These are phyloP conservation scores for Diabrotica undecimpunctata DNA, from an alignment of 1,140 invertebrate genomes.

Conservation along the genomic window DNA sequence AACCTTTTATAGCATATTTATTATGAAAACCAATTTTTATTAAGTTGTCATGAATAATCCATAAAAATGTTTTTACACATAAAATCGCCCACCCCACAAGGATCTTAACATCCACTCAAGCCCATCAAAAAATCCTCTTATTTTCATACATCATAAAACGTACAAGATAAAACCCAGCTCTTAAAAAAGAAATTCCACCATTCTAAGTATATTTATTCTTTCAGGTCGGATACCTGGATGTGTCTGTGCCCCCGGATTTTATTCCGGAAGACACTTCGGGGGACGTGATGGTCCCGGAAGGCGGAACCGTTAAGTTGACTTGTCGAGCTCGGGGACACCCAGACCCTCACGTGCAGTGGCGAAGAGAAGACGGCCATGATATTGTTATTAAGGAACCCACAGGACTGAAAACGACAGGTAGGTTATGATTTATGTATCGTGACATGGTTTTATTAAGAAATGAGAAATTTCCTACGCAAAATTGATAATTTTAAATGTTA, in stretches of 20 bases:
- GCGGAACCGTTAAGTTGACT: conserved; percentile 62
- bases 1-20: too few species aligned
- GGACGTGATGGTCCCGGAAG: conserved; percentile 78
- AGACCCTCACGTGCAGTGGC: conserved; percentile 79
- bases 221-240: conserved; percentile 75
- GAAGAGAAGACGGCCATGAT: conserved; percentile 75
- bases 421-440: not conserved
- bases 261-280: conserved; percentile 75
- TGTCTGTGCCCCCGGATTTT: conserved; percentile 82
- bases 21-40: too few species aligned
- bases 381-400: conserved; percentile 60
- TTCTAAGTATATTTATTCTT: conserved; percentile 33
- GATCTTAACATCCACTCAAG: too few species aligned
- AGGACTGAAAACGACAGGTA: conserved; percentile 36
- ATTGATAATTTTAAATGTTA: too few species aligned
- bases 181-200: not conserved
- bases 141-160: too few species aligned
- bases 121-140: too few species aligned
- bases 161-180: too few species aligned
- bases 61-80: too few species aligned
- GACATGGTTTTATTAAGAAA: too few species aligned
- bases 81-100: too few species aligned
- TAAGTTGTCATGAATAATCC: too few species aligned
- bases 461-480: too few species aligned
- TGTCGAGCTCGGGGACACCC: conserved; percentile 78